These are phyloP conservation scores for Trachelipus rathkii DNA, from an alignment of 1,140 invertebrate species.

Conservation along the genomic window DNA sequence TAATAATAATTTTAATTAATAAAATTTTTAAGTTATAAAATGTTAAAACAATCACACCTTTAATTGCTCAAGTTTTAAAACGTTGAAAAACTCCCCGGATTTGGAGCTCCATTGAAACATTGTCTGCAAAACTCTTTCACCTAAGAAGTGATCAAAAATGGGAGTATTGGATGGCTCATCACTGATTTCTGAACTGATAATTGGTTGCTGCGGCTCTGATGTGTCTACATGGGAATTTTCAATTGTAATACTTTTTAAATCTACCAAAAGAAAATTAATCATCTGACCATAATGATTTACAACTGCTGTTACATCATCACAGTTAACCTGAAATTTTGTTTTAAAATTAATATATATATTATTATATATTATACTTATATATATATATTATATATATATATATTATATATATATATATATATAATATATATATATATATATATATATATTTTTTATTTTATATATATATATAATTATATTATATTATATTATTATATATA, in stretches of 20 bases:
- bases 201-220: no score
- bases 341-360: no score
- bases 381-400: no score
- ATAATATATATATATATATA: no score
- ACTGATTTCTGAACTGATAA: not conserved
- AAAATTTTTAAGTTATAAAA: no score
- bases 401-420: no score
- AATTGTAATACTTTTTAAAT: slow-evolving; percentile 55
- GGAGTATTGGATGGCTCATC: slow-evolving; percentile 49
- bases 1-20: no score
- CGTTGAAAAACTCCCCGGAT: slow-evolving; percentile 58
- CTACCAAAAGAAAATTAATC: slow-evolving; percentile 78
- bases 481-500: no score
- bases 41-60: slow-evolving; percentile 23
- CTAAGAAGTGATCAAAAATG: slow-evolving; percentile 54
- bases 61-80: slow-evolving; percentile 70
- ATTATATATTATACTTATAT: no score
- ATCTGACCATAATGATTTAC: slow-evolving; percentile 90
- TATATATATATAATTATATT: no score
- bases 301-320: slow-evolving; percentile 82
- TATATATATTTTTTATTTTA: no score
- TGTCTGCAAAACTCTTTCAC: slow-evolving; percentile 55
- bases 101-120: slow-evolving; percentile 55
- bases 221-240: not conserved
- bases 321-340: slow-evolving; percentile 54